A percentile compares a stretch with the other conserved stretches of the same genome.
These are phyloP conservation scores for Syngnathus rostellatus DNA, from an alignment of 2,797 vertebrate species.

Conservation along the genomic window DNA sequence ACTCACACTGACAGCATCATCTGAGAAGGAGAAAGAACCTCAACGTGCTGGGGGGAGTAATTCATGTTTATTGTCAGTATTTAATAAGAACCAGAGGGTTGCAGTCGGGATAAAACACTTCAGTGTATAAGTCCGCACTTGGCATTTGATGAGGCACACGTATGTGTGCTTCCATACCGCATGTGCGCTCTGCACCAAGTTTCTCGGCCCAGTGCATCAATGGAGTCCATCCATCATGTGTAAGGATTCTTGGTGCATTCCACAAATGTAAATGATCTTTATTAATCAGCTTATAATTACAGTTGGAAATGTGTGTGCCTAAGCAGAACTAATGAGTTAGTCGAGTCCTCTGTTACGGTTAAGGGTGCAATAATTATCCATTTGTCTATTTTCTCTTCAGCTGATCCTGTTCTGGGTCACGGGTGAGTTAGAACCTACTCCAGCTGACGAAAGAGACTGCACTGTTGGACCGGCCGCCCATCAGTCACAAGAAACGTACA, in stretches of 20 bases:
- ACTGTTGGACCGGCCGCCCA: neutral
- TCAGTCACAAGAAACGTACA: neutral
- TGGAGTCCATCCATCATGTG: slow-evolving; percentile 32
- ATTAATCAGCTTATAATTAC: slow-evolving; percentile 56
- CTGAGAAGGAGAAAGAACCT: slow-evolving; percentile 27
- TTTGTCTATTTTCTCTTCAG: neutral
- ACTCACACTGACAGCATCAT: slow-evolving; percentile 38
- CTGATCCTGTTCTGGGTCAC: neutral
- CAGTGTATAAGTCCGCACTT: slow-evolving; percentile 9
- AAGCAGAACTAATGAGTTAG: slow-evolving; percentile 51
- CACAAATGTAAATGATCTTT: slow-evolving; percentile 39
- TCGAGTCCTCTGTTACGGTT: slow-evolving; percentile 3
- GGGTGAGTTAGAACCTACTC: neutral
- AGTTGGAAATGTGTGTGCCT: slow-evolving; percentile 41
- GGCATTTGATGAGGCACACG: slow-evolving; percentile 5
- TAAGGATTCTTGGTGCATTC: slow-evolving; percentile 19
- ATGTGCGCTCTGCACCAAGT: neutral
- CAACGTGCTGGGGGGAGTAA: slow-evolving; percentile 10
- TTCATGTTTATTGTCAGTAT: slow-evolving; percentile 29
- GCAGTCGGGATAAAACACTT: slow-evolving; percentile 2
- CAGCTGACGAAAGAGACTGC: neutral
- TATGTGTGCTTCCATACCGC: slow-evolving; percentile 9
- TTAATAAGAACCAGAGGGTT: slow-evolving; percentile 18
- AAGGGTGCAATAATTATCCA: neutral
- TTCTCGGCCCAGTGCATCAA: slow-evolving; percentile 23